A percentile compares a stretch with the other conserved stretches of the same genome.
Conservation (phyloP, 2,113 vertebrate genomes). For the Vombatus ursinus region DNA sequence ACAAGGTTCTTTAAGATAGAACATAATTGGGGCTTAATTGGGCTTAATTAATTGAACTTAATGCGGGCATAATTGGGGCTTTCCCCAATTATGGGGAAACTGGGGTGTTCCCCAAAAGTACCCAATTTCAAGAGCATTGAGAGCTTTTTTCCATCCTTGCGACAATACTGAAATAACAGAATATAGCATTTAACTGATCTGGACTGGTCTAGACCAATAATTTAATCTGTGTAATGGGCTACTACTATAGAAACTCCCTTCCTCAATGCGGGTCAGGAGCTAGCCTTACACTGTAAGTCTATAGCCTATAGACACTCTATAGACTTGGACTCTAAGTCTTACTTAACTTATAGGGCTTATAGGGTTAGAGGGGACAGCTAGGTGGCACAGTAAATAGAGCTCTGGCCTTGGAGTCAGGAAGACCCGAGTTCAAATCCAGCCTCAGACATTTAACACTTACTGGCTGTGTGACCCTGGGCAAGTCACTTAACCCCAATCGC, state of each 20-base stretch:
- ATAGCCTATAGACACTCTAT: no score
- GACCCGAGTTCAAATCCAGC: no score
- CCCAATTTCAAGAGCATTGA: neutral
- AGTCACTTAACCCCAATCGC: no score
- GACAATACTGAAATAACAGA: neutral
- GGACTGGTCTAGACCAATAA: neutral
- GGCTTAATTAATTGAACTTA: neutral
- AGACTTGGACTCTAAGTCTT: neutral
- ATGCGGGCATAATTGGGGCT: neutral
- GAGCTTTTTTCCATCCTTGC: neutral
- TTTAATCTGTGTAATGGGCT: neutral
- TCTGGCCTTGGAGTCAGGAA: no score
- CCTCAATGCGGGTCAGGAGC: neutral
- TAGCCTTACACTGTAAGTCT: no score
- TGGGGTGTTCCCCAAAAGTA: neutral
- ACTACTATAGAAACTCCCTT: neutral
- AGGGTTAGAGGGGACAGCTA: no score
- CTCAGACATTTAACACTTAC: no score
- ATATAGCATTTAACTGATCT: neutral
- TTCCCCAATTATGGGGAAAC: neutral
- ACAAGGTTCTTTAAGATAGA: no score
- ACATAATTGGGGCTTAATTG: no score
- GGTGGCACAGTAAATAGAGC: no score
- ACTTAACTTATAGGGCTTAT: no score
- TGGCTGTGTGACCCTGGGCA: no score